These are phyloP conservation scores for Osedax frankpressi DNA, from an alignment of 2,888 invertebrate species.

Conservation along the genomic window DNA sequence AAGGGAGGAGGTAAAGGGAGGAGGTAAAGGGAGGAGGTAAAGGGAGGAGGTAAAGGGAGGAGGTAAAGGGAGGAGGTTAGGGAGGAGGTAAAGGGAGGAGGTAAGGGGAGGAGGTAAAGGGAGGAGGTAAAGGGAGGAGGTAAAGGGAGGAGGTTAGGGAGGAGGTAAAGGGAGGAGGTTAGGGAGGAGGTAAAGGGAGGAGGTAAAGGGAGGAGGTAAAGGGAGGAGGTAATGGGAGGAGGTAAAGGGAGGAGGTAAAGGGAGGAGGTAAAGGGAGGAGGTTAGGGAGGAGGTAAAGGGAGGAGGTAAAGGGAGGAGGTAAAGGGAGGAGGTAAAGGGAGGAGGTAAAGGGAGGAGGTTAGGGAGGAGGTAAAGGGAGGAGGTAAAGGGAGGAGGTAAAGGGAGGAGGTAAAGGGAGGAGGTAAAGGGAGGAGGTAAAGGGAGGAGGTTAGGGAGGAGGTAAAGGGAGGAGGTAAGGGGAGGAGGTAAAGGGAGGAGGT, in stretches of 20 bases:
- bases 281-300: not conserved
- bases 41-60: too few relatives aligned
- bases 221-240: not conserved
- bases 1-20: too few relatives aligned
- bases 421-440: not conserved
- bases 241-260: not conserved
- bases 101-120: not conserved
- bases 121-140: not conserved
- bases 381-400: not conserved
- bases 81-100: not conserved
- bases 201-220: not conserved
- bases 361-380: not conserved
- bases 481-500: not conserved
- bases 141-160: not conserved
- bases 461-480: not conserved
- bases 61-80: not conserved
- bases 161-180: not conserved
- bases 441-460: not conserved
- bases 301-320: not conserved
- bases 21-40: too few relatives aligned
- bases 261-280: not conserved
- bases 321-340: not conserved
- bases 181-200: not conserved
- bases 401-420: not conserved
- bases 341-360: not conserved